Evolutionary conservation across 2,888 invertebrate genomes (phyloP).

Genomic region (Parnassius orleans): DNA sequence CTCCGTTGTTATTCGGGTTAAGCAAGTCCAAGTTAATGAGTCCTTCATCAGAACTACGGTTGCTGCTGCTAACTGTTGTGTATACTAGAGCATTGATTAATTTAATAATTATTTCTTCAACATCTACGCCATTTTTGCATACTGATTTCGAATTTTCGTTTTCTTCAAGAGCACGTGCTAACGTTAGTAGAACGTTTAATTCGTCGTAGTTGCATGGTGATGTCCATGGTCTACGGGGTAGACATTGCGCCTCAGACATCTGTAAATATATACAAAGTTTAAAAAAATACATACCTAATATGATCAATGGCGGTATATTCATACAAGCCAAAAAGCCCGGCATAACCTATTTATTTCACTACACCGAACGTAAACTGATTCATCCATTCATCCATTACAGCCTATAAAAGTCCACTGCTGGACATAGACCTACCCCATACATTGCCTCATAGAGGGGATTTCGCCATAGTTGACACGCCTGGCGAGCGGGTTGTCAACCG

Average conservation of each 20-base stretch:
- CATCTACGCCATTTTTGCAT: constrained; percentile 30
- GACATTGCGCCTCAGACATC: constrained; percentile 42
- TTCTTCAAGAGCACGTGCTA: constrained; percentile 36
- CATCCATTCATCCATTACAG: neutral
- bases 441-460: too few relatives aligned
- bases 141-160: constrained; percentile 27
- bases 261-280: constrained; percentile 30
- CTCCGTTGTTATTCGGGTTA: constrained; percentile 29
- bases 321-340: too few relatives aligned
- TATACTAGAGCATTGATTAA: constrained; percentile 60
- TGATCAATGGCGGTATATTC: too few relatives aligned
- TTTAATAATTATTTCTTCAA: constrained; percentile 59
- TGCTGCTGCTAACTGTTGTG: constrained; percentile 42
- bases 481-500: too few relatives aligned
- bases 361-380: too few relatives aligned
- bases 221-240: constrained; percentile 29
- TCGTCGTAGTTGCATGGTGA: constrained; percentile 33
- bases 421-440: too few relatives aligned
- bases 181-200: constrained; percentile 33
- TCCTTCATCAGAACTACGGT: constrained; percentile 22
- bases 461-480: too few relatives aligned
- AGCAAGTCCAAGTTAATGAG: constrained; percentile 32
- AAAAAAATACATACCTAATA: neutral
- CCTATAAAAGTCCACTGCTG: too few relatives aligned
- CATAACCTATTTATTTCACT: too few relatives aligned